Evolutionary conservation across 2,797 vertebrate species (phyloP).

Genomic region (Poecilia gillii): DNA sequence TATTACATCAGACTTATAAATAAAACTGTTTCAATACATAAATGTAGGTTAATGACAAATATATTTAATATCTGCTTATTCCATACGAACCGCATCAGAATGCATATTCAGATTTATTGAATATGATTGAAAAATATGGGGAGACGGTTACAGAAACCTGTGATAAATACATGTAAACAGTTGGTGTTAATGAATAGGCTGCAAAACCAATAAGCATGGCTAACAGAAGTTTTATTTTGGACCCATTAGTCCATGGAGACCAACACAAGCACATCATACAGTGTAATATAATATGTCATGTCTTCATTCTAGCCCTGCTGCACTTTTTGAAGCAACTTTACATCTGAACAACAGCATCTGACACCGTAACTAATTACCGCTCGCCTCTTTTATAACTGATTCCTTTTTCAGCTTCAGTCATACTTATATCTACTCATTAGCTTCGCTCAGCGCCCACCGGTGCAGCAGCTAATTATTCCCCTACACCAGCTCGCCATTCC

Average conservation of each 20-base stretch:
- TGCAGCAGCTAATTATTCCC: conserved; percentile 1
- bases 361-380: background rate
- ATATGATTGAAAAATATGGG: background rate
- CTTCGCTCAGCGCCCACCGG: background rate
- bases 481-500: background rate
- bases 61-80: background rate
- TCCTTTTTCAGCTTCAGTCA: background rate
- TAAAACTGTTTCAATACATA: background rate
- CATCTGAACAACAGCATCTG: background rate
- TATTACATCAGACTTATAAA: background rate
- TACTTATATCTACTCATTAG: conserved; percentile 4
- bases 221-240: background rate
- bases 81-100: background rate
- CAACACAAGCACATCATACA: background rate
- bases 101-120: background rate
- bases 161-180: background rate
- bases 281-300: background rate
- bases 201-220: background rate
- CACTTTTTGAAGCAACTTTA: background rate
- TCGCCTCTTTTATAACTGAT: background rate
- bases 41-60: background rate
- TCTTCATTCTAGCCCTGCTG: background rate
- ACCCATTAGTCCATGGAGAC: background rate
- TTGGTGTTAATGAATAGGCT: background rate
- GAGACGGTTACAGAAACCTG: background rate